Conservation (phyloP, 1,140 invertebrate species). For the Drosophila ananassae region DNA sequence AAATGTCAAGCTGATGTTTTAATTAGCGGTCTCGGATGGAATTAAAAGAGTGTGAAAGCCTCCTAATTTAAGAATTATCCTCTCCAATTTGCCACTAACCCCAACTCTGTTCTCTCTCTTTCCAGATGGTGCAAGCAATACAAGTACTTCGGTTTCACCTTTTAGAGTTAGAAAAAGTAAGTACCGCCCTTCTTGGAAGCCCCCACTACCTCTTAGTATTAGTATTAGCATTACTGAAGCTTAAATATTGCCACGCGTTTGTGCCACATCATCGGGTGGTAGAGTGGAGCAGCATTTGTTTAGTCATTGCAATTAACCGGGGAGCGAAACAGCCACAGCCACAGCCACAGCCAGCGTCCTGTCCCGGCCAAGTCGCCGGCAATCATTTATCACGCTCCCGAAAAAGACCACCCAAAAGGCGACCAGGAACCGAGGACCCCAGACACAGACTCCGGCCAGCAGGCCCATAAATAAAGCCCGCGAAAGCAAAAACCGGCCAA, state of each 20-base stretch:
- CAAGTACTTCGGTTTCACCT: conserved; percentile 99
- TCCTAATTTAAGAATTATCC: background rate
- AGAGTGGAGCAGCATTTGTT: conserved; percentile 32
- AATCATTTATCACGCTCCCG: conserved; percentile 63
- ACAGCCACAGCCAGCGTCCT: conserved; percentile 5
- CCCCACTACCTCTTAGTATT: background rate
- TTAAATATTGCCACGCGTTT: conserved; percentile 49
- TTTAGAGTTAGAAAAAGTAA: conserved; percentile 99
- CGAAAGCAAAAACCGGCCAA: conserved; percentile 10
- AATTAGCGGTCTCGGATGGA: conserved; percentile 63
- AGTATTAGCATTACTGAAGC: conserved; percentile 9
- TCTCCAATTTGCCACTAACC: conserved; percentile 1
- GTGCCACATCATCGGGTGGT: conserved; percentile 26
- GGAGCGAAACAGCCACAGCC: conserved; percentile 12
- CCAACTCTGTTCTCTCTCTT: conserved; percentile 48
- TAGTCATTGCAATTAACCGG: conserved; percentile 57
- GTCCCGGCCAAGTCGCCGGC: conserved; percentile 27
- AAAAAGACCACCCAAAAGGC: conserved; percentile 67
- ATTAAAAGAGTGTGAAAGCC: background rate
- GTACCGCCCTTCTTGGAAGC: conserved; percentile 75
- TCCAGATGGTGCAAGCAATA: conserved; percentile 99
- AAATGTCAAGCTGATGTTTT: conserved; percentile 83
- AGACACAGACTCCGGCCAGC: conserved; percentile 44
- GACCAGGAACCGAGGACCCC: conserved; percentile 30
- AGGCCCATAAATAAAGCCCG: conserved; percentile 46